Evolutionary conservation across 2,797 vertebrate species (phyloP).

Genomic region (Acrocephalus scirpaceus): DNA sequence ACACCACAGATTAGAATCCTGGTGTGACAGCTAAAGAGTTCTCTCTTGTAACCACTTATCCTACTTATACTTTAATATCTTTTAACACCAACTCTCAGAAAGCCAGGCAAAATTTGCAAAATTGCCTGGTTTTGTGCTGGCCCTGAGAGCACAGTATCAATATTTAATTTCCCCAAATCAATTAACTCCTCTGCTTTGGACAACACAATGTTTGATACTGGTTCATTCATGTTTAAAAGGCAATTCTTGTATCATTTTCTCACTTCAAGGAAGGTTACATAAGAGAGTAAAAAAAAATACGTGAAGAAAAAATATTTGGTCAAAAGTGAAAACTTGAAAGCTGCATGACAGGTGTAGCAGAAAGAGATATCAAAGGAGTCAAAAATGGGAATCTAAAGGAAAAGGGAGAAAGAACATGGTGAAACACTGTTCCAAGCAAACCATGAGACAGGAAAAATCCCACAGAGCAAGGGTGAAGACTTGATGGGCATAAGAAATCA

Average conservation of each 20-base stretch:
- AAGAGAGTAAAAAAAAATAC: not conserved
- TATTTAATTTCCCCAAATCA: constrained; percentile 52
- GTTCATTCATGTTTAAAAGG: constrained; percentile 31
- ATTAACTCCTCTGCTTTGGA: constrained; percentile 6
- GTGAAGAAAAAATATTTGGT: not conserved
- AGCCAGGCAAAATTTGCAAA: not conserved
- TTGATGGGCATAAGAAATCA: not conserved
- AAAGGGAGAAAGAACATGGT: not conserved
- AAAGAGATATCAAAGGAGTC: not conserved
- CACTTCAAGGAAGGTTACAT: not conserved
- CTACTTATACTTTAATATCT: not conserved
- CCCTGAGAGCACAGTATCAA: not conserved
- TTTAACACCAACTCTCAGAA: not conserved
- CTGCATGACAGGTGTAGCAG: not conserved
- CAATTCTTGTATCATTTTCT: not conserved
- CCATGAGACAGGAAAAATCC: not conserved
- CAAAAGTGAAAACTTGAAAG: not conserved
- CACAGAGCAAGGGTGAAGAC: not conserved
- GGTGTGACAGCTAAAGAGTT: not conserved
- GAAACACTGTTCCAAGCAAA: not conserved
- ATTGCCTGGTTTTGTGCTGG: not conserved
- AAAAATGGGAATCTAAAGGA: not conserved
- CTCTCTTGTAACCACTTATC: not conserved
- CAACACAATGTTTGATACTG: not conserved
- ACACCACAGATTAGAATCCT: not conserved